These are phyloP conservation scores for Papilio gigon DNA, from an alignment of 2,888 invertebrate genomes.

Conservation along the genomic window DNA sequence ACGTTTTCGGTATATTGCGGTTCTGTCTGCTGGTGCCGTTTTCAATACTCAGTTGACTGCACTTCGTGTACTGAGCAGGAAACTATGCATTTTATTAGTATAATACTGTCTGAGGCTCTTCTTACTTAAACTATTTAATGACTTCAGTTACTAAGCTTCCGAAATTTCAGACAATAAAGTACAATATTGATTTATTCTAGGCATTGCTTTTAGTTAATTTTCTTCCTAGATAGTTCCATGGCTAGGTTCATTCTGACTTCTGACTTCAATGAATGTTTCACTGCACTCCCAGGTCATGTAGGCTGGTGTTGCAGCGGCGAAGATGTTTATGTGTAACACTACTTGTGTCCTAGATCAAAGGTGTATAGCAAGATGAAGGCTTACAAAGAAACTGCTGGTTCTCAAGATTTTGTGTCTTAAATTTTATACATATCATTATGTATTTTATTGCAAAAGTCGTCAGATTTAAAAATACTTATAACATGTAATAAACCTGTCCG, in stretches of 20 bases:
- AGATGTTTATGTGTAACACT: no score
- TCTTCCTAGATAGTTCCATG: no score
- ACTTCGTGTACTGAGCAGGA: not conserved
- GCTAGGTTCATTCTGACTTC: no score
- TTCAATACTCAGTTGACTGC: not conserved
- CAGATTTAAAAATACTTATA: no score
- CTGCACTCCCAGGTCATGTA: not conserved
- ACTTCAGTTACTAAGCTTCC: not conserved
- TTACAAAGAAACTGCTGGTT: no score
- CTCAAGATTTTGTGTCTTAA: not conserved
- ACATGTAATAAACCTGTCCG: no score
- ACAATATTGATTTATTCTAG: not conserved
- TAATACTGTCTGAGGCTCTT: not conserved
- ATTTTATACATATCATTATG: no score
- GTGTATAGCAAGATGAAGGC: no score
- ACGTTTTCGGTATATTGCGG: constrained; percentile 39
- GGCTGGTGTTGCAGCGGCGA: no score
- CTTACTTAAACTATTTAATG: not conserved
- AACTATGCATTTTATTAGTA: not conserved
- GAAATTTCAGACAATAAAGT: not conserved
- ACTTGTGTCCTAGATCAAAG: no score
- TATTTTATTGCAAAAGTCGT: no score
- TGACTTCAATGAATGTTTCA: not conserved
- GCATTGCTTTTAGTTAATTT: not conserved
- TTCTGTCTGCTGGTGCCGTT: not conserved